Percentiles rank a stretch among this genome's conserved stretches.
Evolutionary conservation across 2,888 invertebrate genomes (phyloP).

Genomic region (Metallyticus violacea): DNA sequence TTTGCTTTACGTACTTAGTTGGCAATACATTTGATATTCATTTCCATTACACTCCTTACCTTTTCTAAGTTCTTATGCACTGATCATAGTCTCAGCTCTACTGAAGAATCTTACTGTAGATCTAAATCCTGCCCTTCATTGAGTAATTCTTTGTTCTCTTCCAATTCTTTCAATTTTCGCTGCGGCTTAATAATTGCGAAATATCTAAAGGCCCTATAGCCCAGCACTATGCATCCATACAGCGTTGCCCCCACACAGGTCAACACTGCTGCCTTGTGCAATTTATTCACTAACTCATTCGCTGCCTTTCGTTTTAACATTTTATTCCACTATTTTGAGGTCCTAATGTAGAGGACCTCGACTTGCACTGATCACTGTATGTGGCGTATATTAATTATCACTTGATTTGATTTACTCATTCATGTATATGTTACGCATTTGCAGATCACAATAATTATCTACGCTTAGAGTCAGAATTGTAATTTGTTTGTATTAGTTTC

Average conservation of each 20-base stretch:
- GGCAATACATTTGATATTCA: too few relatives aligned
- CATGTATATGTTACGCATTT: too few relatives aligned
- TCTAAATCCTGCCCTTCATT: slow-evolving; percentile 45
- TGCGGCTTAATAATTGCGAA: slow-evolving; percentile 51
- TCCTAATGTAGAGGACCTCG: too few relatives aligned
- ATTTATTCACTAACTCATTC: slow-evolving; percentile 47
- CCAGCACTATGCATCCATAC: slow-evolving; percentile 50
- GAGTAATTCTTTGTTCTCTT: slow-evolving; percentile 48
- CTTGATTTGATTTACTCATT: too few relatives aligned
- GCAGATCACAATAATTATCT: too few relatives aligned
- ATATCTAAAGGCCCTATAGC: slow-evolving; percentile 51
- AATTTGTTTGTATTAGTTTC: too few relatives aligned
- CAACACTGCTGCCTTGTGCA: slow-evolving; percentile 56
- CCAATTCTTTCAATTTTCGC: slow-evolving; percentile 43
- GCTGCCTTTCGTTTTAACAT: slow-evolving; percentile 46
- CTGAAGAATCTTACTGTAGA: not conserved
- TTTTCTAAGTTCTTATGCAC: not conserved
- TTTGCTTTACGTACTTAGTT: too few relatives aligned
- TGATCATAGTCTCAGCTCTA: not conserved
- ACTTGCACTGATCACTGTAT: too few relatives aligned
- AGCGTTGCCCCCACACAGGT: slow-evolving; percentile 55
- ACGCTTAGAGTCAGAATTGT: too few relatives aligned
- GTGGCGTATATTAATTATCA: too few relatives aligned
- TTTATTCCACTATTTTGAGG: too few relatives aligned
- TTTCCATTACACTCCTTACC: too few relatives aligned